Evolutionary conservation across 1,140 invertebrate species (phyloP).

Genomic region (Drosophila carrolli): DNA sequence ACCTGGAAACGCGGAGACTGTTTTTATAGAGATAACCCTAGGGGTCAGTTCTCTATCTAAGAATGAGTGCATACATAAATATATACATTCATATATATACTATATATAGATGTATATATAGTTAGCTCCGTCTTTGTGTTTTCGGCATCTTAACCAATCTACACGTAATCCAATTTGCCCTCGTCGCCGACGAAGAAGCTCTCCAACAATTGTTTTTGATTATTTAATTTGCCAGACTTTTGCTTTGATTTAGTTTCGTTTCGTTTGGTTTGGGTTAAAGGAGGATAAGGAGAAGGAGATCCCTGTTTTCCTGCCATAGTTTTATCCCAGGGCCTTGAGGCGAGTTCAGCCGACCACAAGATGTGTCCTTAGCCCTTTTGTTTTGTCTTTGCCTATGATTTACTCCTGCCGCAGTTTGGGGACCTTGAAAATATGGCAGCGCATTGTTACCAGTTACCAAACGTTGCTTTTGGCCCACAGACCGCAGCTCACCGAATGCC

Average conservation of each 20-base stretch:
- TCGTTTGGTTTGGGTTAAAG: neutral
- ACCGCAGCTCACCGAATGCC: constrained; percentile 22
- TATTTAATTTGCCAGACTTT: constrained; percentile 79
- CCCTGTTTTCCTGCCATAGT: constrained; percentile 8
- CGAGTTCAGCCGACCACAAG: constrained; percentile 59
- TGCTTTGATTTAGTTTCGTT: constrained; percentile 77
- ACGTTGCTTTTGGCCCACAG: constrained; percentile 43
- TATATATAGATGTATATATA: neutral
- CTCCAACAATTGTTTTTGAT: constrained; percentile 72
- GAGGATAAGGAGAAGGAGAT: constrained; percentile 17
- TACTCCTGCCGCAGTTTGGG: constrained; percentile 68
- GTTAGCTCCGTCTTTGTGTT: constrained; percentile 3
- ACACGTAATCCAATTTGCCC: constrained; percentile 72
- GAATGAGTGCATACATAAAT: neutral
- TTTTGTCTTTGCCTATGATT: constrained; percentile 60
- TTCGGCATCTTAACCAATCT: constrained; percentile 55
- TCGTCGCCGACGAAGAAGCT: constrained; percentile 4
- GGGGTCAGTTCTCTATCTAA: constrained; percentile 21
- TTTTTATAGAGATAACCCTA: constrained; percentile 36
- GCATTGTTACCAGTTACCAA: constrained; percentile 61
- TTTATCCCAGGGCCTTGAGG: constrained; percentile 28
- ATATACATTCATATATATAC: too few species aligned
- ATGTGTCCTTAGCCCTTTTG: constrained; percentile 41
- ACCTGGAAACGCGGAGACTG: constrained; percentile 34
- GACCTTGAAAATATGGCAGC: constrained; percentile 77